Base-by-base conservation (phyloP, 2,797 vertebrate genomes). In the Xenopus petersii region DNA sequence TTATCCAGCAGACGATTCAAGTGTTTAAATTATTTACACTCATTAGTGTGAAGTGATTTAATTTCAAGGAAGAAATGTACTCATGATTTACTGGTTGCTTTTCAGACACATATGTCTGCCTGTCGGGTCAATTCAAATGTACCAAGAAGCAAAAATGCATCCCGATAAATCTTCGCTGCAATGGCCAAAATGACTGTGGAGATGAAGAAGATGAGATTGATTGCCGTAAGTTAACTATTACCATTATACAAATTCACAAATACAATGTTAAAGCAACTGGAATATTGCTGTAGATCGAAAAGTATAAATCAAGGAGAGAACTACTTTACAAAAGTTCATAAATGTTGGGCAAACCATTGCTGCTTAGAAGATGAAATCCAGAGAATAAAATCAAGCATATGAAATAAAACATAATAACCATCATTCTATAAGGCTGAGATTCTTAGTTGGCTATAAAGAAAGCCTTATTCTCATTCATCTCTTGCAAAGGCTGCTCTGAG, bases 91-190 rank as follows among this genome's bases (percentile, higher is more conserved):
- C 72, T 75, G 65, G 16, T 80, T 81, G 0, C 74, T 67, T 80
- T 81, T 54, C 84, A 99, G 97, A 98, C 84, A 96, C 97, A 0
- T 97, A 99, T 60, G 93, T 98, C 81, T 99, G 98, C 81, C 90
- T 99, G 79, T 94, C 96, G 1, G 96, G 96, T 70, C 98, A 98
- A 82, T 99, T 99, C 87, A 99, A 99, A 88, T 99, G 98, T 86
- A 94, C 93, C 11, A 92, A 91, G 86, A 97, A 91, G 75, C 95
- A 96, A 86, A 98, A 98, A 84, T 99, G 91, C 61, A 85, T 88
- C 71, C 85, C 88, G 0, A 81, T 91, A 79, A 93, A 92, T 80
- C 87, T 98, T 60, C 93, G 96, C 72, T 99, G 98, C 85, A 99
- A 98, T 1, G 96, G 98, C n/a, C 97, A 99, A 85, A 93, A 99